Base-by-base conservation (phyloP, 2,888 invertebrate species). In the Mesorhabditis sp. region DNA sequence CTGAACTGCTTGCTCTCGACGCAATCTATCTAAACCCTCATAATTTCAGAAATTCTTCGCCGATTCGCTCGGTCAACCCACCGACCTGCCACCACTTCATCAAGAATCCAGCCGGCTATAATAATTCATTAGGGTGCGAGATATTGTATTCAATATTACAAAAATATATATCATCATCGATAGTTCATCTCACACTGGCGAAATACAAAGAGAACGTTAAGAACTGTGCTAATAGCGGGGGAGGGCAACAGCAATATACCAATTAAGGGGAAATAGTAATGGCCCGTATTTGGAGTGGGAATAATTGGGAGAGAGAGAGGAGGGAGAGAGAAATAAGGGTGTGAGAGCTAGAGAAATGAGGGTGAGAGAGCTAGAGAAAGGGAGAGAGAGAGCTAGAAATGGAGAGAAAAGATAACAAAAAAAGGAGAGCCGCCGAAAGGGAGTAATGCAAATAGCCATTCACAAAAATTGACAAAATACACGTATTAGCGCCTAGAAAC, bases 401-500 rank as follows among this genome's bases (percentile, higher is more conserved):
- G 28, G 28, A 28, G 28, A 28, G 28, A 28, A 28, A 50, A 50
- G 58, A 50, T 50, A 50, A 50, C n/a, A 50, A 50, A 10, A 50
- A 50, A 50, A 50, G 7, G 7, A 28, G 28, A n/a, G 58, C 58
- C 58, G n/a, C n/a, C 58, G 58, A n/a, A 50, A 50, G 7, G n/a
- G 58, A 10, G 1, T 50, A 50, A 50, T 13, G 58, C 7, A 10
- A 50, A 50, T 13, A 50, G 58, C 7, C 58, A 50, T 50, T 50
- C 7, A n/a, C 58, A 50, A 50, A 28, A 28, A 28, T 28, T 28
- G 58, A 50, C 58, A 50, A 50, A 50, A 50, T 50, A 50, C 10
- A 13, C 58, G n/a, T 50, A 2, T 50, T 13, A 50, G 43, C 15
- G 13, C 41, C 81, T 75, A 92, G 87, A 91, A 93, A 83, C 93